Conservation (phyloP, 2,113 vertebrate species). For the Xenopus laevis region DNA sequence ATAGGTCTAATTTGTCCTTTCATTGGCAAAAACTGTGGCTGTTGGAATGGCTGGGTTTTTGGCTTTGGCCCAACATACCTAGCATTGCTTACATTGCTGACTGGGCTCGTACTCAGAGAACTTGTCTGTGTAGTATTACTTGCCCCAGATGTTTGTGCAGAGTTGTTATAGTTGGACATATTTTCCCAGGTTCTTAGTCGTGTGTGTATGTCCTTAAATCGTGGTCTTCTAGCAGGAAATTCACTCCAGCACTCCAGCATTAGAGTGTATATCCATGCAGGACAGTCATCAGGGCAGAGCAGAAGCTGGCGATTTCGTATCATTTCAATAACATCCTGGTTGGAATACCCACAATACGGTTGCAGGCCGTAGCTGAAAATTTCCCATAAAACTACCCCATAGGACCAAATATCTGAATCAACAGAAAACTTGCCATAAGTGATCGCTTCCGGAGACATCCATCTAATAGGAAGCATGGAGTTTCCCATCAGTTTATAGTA, state of each 20-base stretch:
- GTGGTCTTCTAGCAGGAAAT: constrained; percentile 82
- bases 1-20: constrained; percentile 86
- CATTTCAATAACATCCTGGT: constrained; percentile 97
- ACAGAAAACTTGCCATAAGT: constrained; percentile 88
- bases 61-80: constrained; percentile 85
- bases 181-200: constrained; percentile 90
- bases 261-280: constrained; percentile 86
- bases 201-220: constrained; percentile 92
- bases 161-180: constrained; percentile 86
- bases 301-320: constrained; percentile 84
- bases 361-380: constrained; percentile 95
- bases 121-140: constrained; percentile 96
- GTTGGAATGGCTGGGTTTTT: constrained; percentile 82
- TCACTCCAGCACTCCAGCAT: constrained; percentile 97
- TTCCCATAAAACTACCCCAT: constrained; percentile 92
- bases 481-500: constrained; percentile 87
- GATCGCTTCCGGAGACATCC: constrained; percentile 95
- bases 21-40: constrained; percentile 86
- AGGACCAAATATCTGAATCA: constrained; percentile 96
- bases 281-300: constrained; percentile 90
- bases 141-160: constrained; percentile 86
- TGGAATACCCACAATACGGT: constrained; percentile 93
- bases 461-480: constrained; percentile 85
- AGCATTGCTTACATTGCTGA: constrained; percentile 87
- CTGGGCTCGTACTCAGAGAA: constrained; percentile 91